phyloP scores from a whole-genome alignment of 2,888 invertebrate genomes.

The Nasonia oneida region DNA sequence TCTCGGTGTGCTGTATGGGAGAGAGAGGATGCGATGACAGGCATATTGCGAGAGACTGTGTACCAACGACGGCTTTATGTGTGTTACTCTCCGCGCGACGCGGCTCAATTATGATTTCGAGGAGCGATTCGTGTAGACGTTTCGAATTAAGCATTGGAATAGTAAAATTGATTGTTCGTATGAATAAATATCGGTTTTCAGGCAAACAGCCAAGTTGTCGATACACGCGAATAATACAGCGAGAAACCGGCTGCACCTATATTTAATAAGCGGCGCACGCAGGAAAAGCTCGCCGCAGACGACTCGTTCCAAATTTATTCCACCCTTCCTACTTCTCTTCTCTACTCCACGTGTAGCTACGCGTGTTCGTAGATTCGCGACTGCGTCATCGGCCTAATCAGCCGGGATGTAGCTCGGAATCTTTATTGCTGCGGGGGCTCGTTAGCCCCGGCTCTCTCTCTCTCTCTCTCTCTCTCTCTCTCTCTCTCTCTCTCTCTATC shows the following conservation, averaged over 20 bases:
- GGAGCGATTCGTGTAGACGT: neutral
- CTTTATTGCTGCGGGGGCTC: constrained; percentile 69
- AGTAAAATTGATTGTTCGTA: too few species aligned
- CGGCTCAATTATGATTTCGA: neutral
- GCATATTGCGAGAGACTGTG: neutral
- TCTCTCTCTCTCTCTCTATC: constrained; percentile 45
- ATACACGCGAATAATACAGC: neutral
- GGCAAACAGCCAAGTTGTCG: too few species aligned
- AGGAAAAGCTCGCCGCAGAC: neutral
- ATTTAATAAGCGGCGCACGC: neutral
- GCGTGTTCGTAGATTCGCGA: constrained; percentile 69
- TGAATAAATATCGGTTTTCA: too few species aligned
- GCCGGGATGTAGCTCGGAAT: constrained; percentile 65
- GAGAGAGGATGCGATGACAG: constrained; percentile 19
- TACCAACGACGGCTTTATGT: neutral
- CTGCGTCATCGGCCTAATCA: constrained; percentile 70
- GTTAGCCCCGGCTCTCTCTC: constrained; percentile 64
- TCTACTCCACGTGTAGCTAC: constrained; percentile 63
- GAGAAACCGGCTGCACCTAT: neutral
- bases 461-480: constrained; percentile 44
- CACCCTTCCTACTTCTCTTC: neutral
- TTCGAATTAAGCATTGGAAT: too few species aligned
- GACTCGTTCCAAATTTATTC: constrained; percentile 25
- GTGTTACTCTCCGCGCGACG: neutral
- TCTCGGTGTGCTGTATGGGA: neutral